Conservation (phyloP, 2,113 vertebrate genomes). For the Tragelaphus strepsiceros region DNA sequence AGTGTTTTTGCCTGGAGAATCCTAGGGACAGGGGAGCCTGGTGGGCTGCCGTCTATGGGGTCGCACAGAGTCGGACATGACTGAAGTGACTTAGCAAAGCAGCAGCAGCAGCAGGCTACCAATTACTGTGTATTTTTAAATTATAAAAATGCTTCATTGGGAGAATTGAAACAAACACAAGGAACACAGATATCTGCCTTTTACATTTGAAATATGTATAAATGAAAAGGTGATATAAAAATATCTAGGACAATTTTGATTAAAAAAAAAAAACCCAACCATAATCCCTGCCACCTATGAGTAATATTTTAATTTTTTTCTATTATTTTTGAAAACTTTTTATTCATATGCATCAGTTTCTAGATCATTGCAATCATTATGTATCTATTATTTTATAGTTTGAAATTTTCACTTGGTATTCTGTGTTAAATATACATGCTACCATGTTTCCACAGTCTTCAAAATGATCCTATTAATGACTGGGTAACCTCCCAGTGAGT, state of each 20-base stretch:
- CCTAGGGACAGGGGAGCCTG: background rate
- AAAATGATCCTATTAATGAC: background rate
- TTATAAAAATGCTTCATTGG: background rate
- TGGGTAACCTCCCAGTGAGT: background rate
- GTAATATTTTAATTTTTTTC: slow-evolving; percentile 18
- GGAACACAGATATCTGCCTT: background rate
- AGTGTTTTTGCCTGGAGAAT: background rate
- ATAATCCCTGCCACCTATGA: background rate
- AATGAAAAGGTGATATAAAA: background rate
- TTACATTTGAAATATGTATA: background rate
- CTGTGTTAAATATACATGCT: background rate
- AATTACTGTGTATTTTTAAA: background rate
- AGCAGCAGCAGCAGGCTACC: background rate
- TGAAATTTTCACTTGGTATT: background rate
- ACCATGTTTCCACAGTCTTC: background rate
- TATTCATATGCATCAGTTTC: background rate
- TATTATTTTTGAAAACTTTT: background rate
- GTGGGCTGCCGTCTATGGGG: background rate
- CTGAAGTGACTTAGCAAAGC: background rate
- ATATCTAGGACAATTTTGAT: background rate
- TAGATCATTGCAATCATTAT: background rate
- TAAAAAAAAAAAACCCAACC: background rate
- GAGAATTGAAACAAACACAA: background rate
- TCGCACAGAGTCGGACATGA: background rate
- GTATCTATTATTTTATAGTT: background rate